These are phyloP conservation scores for Craterocephalus amniculus DNA, from an alignment of 2,797 vertebrate genomes.

Conservation along the genomic window DNA sequence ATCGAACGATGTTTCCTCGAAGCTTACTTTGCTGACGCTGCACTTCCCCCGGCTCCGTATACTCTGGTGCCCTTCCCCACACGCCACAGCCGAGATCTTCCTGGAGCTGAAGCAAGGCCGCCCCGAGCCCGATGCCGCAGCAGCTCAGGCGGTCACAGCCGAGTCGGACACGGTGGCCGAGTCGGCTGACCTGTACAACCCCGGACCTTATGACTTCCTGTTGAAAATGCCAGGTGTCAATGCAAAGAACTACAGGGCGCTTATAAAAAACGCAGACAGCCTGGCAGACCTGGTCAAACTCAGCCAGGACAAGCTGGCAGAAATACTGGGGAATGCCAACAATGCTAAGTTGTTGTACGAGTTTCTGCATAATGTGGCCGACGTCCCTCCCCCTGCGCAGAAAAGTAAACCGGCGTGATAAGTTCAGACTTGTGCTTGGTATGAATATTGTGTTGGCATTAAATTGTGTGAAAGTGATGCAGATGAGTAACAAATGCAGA, in stretches of 20 bases:
- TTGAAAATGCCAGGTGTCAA: slow-evolving; percentile 95
- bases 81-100: slow-evolving; percentile 92
- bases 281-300: slow-evolving; percentile 87
- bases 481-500: neutral
- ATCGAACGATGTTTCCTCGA: slow-evolving; percentile 89
- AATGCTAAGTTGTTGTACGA: slow-evolving; percentile 88
- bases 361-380: slow-evolving; percentile 87
- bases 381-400: slow-evolving; percentile 62
- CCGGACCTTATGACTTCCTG: slow-evolving; percentile 94
- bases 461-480: neutral
- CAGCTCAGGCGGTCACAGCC: slow-evolving; percentile 87
- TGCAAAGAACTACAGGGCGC: slow-evolving; percentile 87
- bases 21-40: slow-evolving; percentile 92
- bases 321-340: slow-evolving; percentile 83
- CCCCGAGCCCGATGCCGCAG: slow-evolving; percentile 83
- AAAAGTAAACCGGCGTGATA: slow-evolving; percentile 59
- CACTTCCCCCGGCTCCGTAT: slow-evolving; percentile 94
- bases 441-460: slow-evolving; percentile 8
- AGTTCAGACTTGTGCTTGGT: neutral
- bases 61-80: slow-evolving; percentile 95
- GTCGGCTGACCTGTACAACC: slow-evolving; percentile 89
- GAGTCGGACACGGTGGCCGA: slow-evolving; percentile 90
- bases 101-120: slow-evolving; percentile 90
- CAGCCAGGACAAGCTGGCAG: slow-evolving; percentile 83
- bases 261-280: slow-evolving; percentile 85